A percentile compares a stretch with the other conserved stretches of the same genome.
Evolutionary conservation across 1,140 invertebrate genomes (phyloP).

Genomic region (Mylabris phalerata): DNA sequence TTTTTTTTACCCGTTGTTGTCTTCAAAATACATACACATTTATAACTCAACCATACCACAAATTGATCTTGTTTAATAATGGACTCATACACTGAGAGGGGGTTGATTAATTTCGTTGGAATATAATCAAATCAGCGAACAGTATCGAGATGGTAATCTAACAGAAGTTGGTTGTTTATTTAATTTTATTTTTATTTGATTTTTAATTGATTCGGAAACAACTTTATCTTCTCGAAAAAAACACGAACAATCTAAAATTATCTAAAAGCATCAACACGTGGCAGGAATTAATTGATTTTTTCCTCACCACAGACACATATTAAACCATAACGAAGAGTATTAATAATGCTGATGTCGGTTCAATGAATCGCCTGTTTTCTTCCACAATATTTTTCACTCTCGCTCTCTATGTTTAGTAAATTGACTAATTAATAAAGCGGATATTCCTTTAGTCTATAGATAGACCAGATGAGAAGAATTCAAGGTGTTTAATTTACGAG

Average conservation of each 20-base stretch:
- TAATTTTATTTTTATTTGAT: constrained; percentile 15
- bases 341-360: constrained; percentile 11
- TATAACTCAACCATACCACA: too few relatives aligned
- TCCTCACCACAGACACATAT: neutral
- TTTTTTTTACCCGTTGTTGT: too few relatives aligned
- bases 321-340: constrained; percentile 9
- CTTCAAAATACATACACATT: too few relatives aligned
- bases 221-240: too few relatives aligned
- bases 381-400: neutral
- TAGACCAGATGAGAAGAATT: neutral
- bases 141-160: constrained; percentile 13
- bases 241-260: too few relatives aligned
- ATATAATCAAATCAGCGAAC: constrained; percentile 1
- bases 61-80: too few relatives aligned
- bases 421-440: constrained; percentile 23
- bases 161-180: neutral
- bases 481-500: neutral
- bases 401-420: constrained; percentile 18
- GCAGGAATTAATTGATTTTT: constrained; percentile 20
- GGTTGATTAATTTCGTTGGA: too few relatives aligned
- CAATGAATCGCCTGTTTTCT: neutral
- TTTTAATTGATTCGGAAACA: too few relatives aligned
- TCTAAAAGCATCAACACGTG: constrained; percentile 15
- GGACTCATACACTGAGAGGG: too few relatives aligned
- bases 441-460: neutral